These are phyloP conservation scores for Drosophila hamatofila DNA, from an alignment of 2,888 invertebrate genomes.

Conservation along the genomic window DNA sequence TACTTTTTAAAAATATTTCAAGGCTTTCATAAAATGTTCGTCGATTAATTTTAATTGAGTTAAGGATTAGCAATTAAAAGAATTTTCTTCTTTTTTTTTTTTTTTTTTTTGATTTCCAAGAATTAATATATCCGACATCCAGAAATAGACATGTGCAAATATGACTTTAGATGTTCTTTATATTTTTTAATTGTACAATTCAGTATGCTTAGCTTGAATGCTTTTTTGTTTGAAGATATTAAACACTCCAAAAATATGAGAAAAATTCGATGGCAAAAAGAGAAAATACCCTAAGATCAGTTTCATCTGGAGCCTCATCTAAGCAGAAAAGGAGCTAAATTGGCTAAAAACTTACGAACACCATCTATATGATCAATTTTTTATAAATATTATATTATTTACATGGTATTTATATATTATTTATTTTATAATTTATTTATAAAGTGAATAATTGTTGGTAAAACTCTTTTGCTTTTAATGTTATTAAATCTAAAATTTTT, in stretches of 20 bases:
- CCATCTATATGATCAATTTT: too few relatives aligned
- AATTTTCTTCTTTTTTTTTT: slow-evolving; percentile 1
- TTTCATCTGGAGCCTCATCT: not conserved
- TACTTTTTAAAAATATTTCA: too few relatives aligned
- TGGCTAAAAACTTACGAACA: not conserved
- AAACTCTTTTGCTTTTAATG: too few relatives aligned
- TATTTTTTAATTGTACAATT: slow-evolving; percentile 1
- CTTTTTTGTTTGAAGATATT: not conserved
- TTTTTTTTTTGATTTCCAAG: not conserved
- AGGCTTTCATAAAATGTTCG: too few relatives aligned
- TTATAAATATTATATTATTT: too few relatives aligned
- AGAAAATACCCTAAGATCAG: not conserved
- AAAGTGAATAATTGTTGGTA: too few relatives aligned
- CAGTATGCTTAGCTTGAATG: not conserved
- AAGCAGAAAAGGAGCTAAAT: not conserved
- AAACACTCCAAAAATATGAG: not conserved
- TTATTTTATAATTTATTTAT: too few relatives aligned
- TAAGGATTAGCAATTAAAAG: slow-evolving; percentile 6
- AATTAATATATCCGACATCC: not conserved
- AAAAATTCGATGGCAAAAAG: not conserved
- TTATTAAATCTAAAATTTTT: too few relatives aligned
- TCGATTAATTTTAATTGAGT: not conserved
- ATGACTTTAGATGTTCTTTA: not conserved
- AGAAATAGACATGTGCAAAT: not conserved
- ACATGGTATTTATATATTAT: too few relatives aligned